These are phyloP conservation scores for Loriculus beryllinus DNA, from an alignment of 2,797 vertebrate species.

Conservation along the genomic window DNA sequence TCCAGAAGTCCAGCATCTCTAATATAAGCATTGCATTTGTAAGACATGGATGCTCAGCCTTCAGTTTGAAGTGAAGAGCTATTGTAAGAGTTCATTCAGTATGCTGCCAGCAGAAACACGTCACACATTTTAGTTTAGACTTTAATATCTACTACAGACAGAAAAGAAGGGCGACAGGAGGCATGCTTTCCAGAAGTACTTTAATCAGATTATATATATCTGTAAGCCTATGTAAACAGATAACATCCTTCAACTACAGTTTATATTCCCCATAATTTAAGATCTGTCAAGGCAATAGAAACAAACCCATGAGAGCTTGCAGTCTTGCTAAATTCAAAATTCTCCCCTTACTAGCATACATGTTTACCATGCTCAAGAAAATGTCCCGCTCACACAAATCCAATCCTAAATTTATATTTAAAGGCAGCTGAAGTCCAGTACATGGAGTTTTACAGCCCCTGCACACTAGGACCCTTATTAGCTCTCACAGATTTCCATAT, in stretches of 20 bases:
- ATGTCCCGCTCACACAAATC: rapidly evolving
- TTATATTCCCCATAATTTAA: background rate
- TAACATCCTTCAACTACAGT: background rate
- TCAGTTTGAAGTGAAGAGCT: background rate
- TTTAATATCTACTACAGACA: background rate
- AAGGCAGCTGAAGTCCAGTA: background rate
- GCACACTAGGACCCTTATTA: background rate
- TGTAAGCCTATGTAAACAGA: constrained; percentile 9
- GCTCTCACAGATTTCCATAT: background rate
- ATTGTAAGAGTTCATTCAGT: background rate
- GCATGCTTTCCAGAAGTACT: background rate
- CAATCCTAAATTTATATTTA: background rate
- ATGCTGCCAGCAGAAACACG: background rate
- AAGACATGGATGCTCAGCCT: background rate
- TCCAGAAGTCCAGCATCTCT: background rate
- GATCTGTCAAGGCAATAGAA: constrained; percentile 21
- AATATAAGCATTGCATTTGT: background rate
- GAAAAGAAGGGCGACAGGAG: background rate
- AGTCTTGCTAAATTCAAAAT: background rate
- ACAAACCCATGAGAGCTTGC: background rate
- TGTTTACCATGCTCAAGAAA: background rate
- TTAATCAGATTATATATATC: background rate
- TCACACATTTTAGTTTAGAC: background rate
- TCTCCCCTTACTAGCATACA: background rate
- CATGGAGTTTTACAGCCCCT: background rate